Conservation (phyloP, 2,888 invertebrate genomes). For the Ashinkailepas kermadecensis region DNA sequence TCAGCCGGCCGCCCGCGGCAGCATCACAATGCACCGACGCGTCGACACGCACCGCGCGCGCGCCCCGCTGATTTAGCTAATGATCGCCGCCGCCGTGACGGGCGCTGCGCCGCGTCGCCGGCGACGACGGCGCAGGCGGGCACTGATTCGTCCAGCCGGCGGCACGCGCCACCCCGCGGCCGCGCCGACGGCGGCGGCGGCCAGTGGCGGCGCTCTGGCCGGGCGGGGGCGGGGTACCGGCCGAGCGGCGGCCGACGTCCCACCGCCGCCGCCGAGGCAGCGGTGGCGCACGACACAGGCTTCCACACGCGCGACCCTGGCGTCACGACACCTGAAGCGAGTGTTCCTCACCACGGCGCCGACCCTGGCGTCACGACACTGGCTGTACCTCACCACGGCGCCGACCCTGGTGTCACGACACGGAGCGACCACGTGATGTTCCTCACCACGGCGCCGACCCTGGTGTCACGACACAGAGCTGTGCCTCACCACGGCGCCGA, state of each 20-base stretch:
- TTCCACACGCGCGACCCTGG: no score
- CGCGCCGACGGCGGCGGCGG: neutral
- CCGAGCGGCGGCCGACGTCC: neutral
- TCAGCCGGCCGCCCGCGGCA: neutral
- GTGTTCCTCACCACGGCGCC: no score
- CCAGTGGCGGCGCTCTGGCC: neutral
- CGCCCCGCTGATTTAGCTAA: conserved; percentile 21
- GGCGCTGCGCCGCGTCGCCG: neutral
- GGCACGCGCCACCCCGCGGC: conserved; percentile 11
- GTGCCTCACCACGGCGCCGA: no score
- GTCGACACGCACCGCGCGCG: neutral
- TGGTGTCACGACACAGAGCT: no score
- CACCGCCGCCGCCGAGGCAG: neutral
- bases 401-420: no score
- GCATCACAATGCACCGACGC: neutral
- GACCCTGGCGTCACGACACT: no score
- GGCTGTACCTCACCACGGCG: no score
- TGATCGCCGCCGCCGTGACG: conserved; percentile 13
- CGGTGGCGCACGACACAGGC: no score
- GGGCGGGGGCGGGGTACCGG: conserved; percentile 1
- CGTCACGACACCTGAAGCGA: no score
- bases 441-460: no score
- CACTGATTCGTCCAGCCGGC: neutral
- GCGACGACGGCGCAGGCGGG: neutral
- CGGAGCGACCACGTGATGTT: no score